These are phyloP conservation scores for Patella pellucida DNA, from an alignment of 2,888 invertebrate species.

Conservation along the genomic window DNA sequence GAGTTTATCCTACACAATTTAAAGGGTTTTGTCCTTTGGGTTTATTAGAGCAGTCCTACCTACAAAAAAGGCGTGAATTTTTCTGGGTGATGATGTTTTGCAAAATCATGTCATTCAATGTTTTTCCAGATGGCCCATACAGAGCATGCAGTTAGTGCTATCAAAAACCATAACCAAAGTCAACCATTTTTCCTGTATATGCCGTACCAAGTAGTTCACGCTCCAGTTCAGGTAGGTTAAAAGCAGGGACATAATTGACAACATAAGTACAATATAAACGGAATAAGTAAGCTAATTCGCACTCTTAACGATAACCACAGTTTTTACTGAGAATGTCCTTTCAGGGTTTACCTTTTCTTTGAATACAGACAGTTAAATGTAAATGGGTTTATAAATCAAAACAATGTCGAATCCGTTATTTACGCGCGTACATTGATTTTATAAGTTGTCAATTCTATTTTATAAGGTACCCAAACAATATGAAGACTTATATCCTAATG, in stretches of 20 bases:
- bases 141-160: neutral
- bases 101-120: neutral
- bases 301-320: too few species aligned
- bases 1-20: too few species aligned
- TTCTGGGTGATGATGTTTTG: too few species aligned
- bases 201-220: conserved; percentile 9
- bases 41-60: too few species aligned
- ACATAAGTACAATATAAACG: neutral
- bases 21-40: too few species aligned
- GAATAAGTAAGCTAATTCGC: too few species aligned
- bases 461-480: conserved; percentile 41
- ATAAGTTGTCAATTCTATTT: neutral
- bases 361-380: too few species aligned
- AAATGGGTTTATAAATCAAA: too few species aligned
- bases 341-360: too few species aligned
- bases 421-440: neutral
- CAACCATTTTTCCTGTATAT: conserved; percentile 8
- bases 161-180: conserved; percentile 11
- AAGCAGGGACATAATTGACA: neutral
- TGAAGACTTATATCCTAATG: conserved; percentile 42
- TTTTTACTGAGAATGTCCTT: too few species aligned
- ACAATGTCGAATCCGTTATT: too few species aligned
- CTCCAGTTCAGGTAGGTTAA: neutral
- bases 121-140: neutral
- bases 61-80: too few species aligned